These are phyloP conservation scores for Nycticryphes semicollaris DNA, from an alignment of 2,113 vertebrate genomes.

Conservation along the genomic window DNA sequence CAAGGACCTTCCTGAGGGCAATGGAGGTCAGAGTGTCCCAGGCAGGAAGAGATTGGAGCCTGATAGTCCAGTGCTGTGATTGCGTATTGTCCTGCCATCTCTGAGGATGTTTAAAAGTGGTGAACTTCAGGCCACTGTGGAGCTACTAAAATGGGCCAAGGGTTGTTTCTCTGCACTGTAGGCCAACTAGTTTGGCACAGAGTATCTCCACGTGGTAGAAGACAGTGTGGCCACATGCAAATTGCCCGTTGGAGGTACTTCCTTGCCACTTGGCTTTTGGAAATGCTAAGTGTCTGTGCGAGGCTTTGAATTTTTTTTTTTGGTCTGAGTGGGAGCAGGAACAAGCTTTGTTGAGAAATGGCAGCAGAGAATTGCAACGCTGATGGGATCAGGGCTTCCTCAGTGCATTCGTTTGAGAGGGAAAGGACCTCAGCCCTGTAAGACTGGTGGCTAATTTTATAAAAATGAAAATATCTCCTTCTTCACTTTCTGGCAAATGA, in stretches of 20 bases:
- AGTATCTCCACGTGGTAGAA: neutral
- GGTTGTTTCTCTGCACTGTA: neutral
- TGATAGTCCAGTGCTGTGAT: neutral
- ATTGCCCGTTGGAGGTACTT: neutral
- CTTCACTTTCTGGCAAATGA: constrained; percentile 22
- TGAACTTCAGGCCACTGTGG: neutral
- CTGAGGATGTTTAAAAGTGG: neutral
- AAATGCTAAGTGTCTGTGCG: neutral
- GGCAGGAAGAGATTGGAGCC: neutral
- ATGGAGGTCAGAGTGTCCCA: neutral
- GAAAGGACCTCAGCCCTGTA: neutral
- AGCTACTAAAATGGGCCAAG: neutral
- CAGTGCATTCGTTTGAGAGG: neutral
- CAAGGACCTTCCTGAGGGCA: neutral
- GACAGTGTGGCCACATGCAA: neutral
- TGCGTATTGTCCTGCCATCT: fast-evolving
- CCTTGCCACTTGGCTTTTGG: neutral
- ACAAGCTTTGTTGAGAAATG: neutral
- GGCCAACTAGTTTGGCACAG: neutral
- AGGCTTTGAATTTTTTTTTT: neutral
- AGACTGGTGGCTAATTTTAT: neutral
- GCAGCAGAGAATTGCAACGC: neutral
- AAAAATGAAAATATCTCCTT: neutral
- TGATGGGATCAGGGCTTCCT: neutral
- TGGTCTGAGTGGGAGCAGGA: neutral